A percentile compares a stretch with the other conserved stretches of the same genome.
phyloP scores from a whole-genome alignment of 2,113 vertebrate species.

The Notarius quadriscutis region DNA sequence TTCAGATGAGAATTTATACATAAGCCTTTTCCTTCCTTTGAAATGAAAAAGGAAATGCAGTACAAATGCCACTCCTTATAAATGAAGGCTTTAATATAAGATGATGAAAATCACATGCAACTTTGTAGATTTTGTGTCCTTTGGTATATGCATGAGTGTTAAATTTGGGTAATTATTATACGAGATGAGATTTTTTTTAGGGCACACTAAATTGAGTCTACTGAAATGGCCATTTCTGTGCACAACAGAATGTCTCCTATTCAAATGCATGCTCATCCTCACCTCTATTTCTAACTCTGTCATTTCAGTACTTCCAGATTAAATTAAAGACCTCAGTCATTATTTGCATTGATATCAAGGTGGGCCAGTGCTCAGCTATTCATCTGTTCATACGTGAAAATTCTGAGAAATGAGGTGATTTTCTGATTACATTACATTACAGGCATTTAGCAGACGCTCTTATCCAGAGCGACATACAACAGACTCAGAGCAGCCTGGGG shows the following conservation, averaged over 20 bases:
- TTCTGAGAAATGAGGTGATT: conserved; percentile 1
- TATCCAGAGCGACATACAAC: no score
- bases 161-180: conserved; percentile 23
- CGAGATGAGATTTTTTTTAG: conserved; percentile 1
- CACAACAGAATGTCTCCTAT: background rate
- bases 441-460: no score
- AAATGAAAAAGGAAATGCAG: background rate
- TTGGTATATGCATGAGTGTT: background rate
- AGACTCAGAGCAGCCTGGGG: no score
- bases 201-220: background rate
- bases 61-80: background rate
- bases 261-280: conserved; percentile 9
- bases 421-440: background rate
- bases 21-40: conserved; percentile 5
- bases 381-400: background rate
- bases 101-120: background rate
- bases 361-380: background rate
- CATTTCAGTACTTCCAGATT: background rate
- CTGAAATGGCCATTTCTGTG: background rate
- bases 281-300: background rate
- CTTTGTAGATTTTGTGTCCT: background rate
- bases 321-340: conserved; percentile 7
- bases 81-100: background rate
- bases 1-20: conserved; percentile 31
- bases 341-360: conserved; percentile 8